phyloP scores from a whole-genome alignment of 2,888 invertebrate species.

The Trichogramma dendrolimi region DNA sequence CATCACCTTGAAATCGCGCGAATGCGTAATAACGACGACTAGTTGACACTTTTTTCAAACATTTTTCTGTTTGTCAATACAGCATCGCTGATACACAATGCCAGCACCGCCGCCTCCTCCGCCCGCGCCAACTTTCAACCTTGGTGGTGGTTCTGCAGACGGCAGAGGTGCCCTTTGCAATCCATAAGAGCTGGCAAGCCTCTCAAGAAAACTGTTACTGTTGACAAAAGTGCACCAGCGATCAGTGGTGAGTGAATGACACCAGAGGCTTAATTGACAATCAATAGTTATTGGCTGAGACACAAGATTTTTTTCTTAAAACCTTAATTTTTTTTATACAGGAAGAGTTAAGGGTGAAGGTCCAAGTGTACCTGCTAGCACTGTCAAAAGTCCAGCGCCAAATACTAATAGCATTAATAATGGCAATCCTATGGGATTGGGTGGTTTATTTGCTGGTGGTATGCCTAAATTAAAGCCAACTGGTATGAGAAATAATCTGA shows the following conservation, averaged over 20 bases:
- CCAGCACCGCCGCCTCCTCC: conserved; percentile 65
- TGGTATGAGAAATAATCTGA: conserved; percentile 51
- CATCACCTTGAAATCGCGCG: conserved; percentile 19
- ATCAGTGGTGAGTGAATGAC: conserved; percentile 60
- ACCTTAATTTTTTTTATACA: conserved; percentile 28
- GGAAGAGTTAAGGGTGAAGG: conserved; percentile 46
- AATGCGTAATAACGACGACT: conserved; percentile 9
- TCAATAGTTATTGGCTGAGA: not conserved
- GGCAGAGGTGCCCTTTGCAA: conserved; percentile 68
- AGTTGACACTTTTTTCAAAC: not conserved
- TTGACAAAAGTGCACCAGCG: conserved; percentile 82
- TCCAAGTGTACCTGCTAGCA: conserved; percentile 43
- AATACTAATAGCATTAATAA: conserved; percentile 36
- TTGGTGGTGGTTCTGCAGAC: conserved; percentile 52
- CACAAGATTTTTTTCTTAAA: not conserved
- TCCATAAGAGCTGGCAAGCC: conserved; percentile 79
- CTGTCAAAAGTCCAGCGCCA: conserved; percentile 29
- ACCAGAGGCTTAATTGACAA: not conserved
- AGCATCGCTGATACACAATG: conserved; percentile 34
- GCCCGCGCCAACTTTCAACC: conserved; percentile 56
- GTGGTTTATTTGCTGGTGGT: conserved; percentile 76
- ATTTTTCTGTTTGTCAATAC: conserved; percentile 31
- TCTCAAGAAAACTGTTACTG: conserved; percentile 82
- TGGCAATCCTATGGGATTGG: conserved; percentile 54
- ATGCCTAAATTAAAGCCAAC: conserved; percentile 78